A percentile compares a stretch with the other conserved stretches of the same genome.
These are phyloP conservation scores for Triops cancriformis DNA, from an alignment of 1,140 invertebrate genomes.

Conservation along the genomic window DNA sequence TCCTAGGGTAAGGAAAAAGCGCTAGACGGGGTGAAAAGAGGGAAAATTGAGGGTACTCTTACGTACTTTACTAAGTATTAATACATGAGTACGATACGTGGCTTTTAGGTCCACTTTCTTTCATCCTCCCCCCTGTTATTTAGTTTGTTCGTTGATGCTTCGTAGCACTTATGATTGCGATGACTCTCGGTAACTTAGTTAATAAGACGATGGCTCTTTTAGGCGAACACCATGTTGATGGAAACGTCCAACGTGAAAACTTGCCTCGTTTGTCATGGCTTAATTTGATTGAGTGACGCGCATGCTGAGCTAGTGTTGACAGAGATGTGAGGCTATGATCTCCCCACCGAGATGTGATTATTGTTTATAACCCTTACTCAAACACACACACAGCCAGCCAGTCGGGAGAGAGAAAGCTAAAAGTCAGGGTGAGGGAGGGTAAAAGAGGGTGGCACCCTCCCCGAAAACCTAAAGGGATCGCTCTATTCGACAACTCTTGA, in stretches of 20 bases:
- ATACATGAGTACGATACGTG: too few species aligned
- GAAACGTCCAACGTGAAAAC: slow-evolving; percentile 5
- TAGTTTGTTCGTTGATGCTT: not conserved
- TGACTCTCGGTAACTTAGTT: not conserved
- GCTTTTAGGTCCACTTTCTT: not conserved
- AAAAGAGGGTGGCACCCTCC: not conserved
- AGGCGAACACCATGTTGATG: slow-evolving; percentile 7
- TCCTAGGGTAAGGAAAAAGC: not conserved
- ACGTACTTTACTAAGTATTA: too few species aligned
- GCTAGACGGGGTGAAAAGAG: not conserved
- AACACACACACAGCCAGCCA: not conserved
- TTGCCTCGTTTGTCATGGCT: not conserved
- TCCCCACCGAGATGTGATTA: slow-evolving; percentile 12
- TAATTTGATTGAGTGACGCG: slow-evolving; percentile 10
- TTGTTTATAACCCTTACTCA: slow-evolving; percentile 10
- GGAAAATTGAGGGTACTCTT: too few species aligned
- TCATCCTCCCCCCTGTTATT: not conserved
- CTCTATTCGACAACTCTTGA: not conserved
- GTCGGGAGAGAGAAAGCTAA: too few species aligned
- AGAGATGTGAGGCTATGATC: slow-evolving; percentile 5
- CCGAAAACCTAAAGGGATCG: not conserved
- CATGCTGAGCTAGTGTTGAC: slow-evolving; percentile 8
- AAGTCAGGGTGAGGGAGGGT: not conserved
- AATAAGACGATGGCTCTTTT: not conserved
- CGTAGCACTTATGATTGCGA: slow-evolving; percentile 4